phyloP scores from a whole-genome alignment of 2,113 vertebrate genomes.

The Odocoileus virginianus region DNA sequence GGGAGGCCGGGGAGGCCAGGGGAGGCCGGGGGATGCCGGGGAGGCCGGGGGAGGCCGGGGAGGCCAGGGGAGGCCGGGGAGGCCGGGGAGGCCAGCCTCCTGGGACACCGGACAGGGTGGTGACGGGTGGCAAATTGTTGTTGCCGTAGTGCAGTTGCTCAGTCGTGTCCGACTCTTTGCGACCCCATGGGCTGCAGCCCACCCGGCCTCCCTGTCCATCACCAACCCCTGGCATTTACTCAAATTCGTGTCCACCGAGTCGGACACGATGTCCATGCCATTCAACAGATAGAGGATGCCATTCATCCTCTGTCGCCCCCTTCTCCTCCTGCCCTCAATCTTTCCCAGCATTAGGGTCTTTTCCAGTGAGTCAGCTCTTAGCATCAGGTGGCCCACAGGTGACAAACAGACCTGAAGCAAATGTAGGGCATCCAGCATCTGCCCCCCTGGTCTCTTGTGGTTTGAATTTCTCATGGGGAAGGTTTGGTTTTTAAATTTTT shows the following conservation, averaged over 20 bases:
- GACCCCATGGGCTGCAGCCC: background rate
- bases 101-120: background rate
- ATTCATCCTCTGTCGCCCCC: background rate
- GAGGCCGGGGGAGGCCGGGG: too few relatives aligned
- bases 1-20: too few relatives aligned
- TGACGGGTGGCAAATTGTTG: background rate
- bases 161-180: rapidly evolving
- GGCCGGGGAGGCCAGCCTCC: background rate
- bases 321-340: background rate
- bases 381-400: background rate
- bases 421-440: background rate
- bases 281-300: background rate
- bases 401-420: background rate
- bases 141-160: background rate
- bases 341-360: background rate
- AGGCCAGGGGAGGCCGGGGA: too few relatives aligned
- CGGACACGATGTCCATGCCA: background rate
- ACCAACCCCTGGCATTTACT: background rate
- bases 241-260: background rate
- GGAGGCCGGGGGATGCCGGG: too few relatives aligned
- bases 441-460: background rate
- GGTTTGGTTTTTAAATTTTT: background rate
- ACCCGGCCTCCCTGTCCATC: background rate
- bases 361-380: background rate
- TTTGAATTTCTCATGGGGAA: background rate